These are phyloP conservation scores for Heteractis magnifica DNA, from an alignment of 92 coral and sea anemone genomes.

Conservation along the genomic window DNA sequence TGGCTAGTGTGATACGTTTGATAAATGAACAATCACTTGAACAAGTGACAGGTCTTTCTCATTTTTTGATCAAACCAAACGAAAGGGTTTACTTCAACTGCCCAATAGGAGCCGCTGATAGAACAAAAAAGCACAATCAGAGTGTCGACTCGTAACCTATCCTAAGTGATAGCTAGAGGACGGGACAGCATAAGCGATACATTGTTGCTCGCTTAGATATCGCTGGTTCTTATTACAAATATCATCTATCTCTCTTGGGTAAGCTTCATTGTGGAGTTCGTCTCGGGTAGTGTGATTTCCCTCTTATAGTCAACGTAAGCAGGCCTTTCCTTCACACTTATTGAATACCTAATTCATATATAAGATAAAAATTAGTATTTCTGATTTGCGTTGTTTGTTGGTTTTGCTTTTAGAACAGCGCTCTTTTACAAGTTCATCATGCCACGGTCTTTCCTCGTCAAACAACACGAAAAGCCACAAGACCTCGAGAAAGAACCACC, in stretches of 20 bases:
- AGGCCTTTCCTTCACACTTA: not conserved
- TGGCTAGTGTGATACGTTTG: conserved; percentile 54
- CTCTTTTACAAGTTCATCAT: conserved; percentile 5
- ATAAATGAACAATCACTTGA: conserved; percentile 59
- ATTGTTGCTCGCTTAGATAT: not conserved
- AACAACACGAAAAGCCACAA: conserved; percentile 32
- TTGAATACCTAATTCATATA: not conserved
- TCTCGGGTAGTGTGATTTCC: too few species aligned
- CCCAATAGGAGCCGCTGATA: conserved; percentile 48
- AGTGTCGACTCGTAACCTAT: conserved; percentile 14
- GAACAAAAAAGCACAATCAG: conserved; percentile 10
- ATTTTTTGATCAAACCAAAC: conserved; percentile 50
- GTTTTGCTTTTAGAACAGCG: not conserved
- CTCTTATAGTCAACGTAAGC: not conserved
- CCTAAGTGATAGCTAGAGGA: not conserved
- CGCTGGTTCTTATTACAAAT: not conserved
- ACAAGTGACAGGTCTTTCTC: conserved; percentile 51
- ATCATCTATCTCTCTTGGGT: not conserved
- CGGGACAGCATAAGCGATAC: conserved; percentile 4
- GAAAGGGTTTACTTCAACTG: conserved; percentile 45
- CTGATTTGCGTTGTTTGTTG: not conserved
- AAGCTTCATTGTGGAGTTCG: too few species aligned
- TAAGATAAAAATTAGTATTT: not conserved
- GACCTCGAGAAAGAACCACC: not conserved
- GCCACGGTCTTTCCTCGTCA: conserved; percentile 69